These are phyloP conservation scores for Ceratosolen solmsi DNA, from an alignment of 1,140 invertebrate species.

Conservation along the genomic window DNA sequence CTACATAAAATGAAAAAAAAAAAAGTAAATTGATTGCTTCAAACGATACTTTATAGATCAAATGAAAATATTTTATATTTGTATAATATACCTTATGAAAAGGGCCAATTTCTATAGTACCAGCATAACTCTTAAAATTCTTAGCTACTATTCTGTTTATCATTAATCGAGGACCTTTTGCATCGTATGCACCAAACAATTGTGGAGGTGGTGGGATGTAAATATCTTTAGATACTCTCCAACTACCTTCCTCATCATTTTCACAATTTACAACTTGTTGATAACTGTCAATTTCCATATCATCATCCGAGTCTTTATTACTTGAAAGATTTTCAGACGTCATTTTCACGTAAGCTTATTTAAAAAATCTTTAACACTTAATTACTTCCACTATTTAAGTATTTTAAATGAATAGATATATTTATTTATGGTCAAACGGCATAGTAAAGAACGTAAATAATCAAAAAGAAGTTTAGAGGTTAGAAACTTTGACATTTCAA, in stretches of 20 bases:
- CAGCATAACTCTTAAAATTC: constrained; percentile 99
- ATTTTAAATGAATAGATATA: background rate
- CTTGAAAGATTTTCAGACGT: constrained; percentile 47
- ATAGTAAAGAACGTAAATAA: constrained; percentile 30
- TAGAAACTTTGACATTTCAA: constrained; percentile 40
- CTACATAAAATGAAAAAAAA: constrained; percentile 72
- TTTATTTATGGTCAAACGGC: background rate
- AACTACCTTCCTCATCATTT: constrained; percentile 77
- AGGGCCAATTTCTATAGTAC: constrained; percentile 83
- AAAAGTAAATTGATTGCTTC: background rate
- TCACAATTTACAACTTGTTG: constrained; percentile 63
- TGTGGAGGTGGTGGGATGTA: constrained; percentile 90
- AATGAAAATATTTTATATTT: constrained; percentile 1
- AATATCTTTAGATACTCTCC: constrained; percentile 83
- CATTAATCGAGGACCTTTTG: constrained; percentile 86
- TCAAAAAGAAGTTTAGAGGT: constrained; percentile 17
- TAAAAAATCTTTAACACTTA: constrained; percentile 14
- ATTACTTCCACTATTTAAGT: constrained; percentile 13
- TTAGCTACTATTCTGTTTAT: constrained; percentile 94
- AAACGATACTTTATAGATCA: background rate
- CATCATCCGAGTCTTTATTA: constrained; percentile 50
- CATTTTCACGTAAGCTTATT: constrained; percentile 52
- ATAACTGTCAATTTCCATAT: constrained; percentile 55
- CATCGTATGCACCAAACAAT: constrained; percentile 80
- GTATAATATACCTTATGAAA: constrained; percentile 83